These are phyloP conservation scores for Mesorhabditis spiculigera DNA, from an alignment of 2,888 invertebrate species.

Conservation along the genomic window DNA sequence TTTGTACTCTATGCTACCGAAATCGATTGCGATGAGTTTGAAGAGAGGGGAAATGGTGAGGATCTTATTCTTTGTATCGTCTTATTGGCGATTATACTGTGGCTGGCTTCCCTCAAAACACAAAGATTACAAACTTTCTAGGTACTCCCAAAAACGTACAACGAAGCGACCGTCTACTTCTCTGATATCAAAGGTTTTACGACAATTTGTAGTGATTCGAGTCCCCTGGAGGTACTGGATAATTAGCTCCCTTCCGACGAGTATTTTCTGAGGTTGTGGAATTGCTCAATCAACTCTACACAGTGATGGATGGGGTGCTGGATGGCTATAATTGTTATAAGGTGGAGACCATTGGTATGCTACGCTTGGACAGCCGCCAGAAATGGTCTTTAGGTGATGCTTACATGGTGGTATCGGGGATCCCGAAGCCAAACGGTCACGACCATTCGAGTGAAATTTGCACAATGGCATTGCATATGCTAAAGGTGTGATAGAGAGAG, in stretches of 20 bases:
- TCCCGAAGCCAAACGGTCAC: conserved; percentile 80
- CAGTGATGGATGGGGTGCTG: conserved; percentile 92
- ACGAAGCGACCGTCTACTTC: conserved; percentile 65
- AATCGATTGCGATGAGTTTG: neutral
- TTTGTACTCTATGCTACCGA: neutral
- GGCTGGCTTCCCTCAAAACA: too few species aligned
- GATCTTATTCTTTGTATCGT: too few species aligned
- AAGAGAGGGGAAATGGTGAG: neutral
- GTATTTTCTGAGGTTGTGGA: conserved; percentile 73
- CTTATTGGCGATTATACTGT: too few species aligned
- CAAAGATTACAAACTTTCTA: too few species aligned
- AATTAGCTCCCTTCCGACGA: too few species aligned
- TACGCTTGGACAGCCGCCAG: too few species aligned
- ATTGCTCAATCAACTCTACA: conserved; percentile 92
- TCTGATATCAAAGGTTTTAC: conserved; percentile 66
- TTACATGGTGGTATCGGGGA: conserved; percentile 68
- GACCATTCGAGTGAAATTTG: conserved; percentile 73
- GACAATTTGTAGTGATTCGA: conserved; percentile 62
- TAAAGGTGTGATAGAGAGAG: conserved; percentile 57
- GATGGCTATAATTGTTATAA: conserved; percentile 92
- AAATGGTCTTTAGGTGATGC: conserved; percentile 59
- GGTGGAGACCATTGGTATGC: conserved; percentile 43
- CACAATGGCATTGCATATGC: conserved; percentile 77
- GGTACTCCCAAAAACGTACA: conserved; percentile 63
- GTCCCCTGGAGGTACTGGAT: conserved; percentile 59